Percentiles rank a stretch among this genome's conserved stretches.
Evolutionary conservation across 2,113 vertebrate species (phyloP).

Genomic region (Oreotrochilus melanogaster): DNA sequence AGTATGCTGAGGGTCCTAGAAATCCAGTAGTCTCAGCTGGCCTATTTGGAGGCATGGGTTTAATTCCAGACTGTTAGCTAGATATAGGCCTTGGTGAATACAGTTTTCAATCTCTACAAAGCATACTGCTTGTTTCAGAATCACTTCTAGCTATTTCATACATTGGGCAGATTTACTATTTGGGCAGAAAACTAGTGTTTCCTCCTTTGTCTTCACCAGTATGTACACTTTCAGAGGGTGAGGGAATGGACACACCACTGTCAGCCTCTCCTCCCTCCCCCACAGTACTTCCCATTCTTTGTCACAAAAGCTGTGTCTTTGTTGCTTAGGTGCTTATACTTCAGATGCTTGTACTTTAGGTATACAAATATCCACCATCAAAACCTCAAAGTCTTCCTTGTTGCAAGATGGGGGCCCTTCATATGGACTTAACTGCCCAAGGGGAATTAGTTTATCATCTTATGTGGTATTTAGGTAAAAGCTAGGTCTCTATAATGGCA

Average conservation of each 20-base stretch:
- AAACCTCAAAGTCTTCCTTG: not conserved
- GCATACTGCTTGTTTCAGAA: not conserved
- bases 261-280: not conserved
- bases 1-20: not conserved
- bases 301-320: not conserved
- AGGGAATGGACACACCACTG: not conserved
- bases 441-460: not conserved
- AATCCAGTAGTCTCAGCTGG: not conserved
- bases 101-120: not conserved
- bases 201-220: not conserved
- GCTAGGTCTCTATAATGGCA: not conserved
- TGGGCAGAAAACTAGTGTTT: not conserved
- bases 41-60: rapidly evolving
- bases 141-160: not conserved
- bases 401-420: not conserved
- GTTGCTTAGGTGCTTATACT: not conserved
- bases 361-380: not conserved
- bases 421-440: not conserved
- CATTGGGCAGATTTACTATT: not conserved
- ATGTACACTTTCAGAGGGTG: not conserved
- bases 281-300: not conserved
- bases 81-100: not conserved
- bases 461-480: not conserved
- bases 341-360: not conserved
- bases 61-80: not conserved